Base-by-base conservation (phyloP, 1,140 invertebrate species). In the Scaptomyza hsui region DNA sequence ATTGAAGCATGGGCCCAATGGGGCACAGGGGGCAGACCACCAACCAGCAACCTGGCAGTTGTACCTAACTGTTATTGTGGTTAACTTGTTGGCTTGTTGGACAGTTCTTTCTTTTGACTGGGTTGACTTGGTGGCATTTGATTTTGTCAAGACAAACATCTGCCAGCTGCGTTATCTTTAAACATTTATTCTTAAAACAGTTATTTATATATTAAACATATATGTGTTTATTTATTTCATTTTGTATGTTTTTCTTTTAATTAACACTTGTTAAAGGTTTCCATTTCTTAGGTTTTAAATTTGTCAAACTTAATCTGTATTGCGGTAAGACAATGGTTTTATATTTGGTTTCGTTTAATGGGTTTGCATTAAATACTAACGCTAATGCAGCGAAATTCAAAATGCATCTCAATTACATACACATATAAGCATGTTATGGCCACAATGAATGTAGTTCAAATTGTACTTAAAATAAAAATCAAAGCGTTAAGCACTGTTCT, bases 1-100 rank as follows among this genome's bases (percentile, higher is more conserved):
- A 42, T 56, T 53, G 18, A 21, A 52, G 44, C 75, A 49, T 70
- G 59, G 55, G 69, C 61, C 78, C 78, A 82, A 56, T 61, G 79
- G 79, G 75, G 57, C 15, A 44, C 7, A 29, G 26, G 29, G 32
- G 24, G 4, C 13, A 12, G 53, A 60, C 64, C 47, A 48, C 41
- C 57, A 41, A 9, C 29, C 35, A 49, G 12, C 41, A 45, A n/a
- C 32, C 39, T 41, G 48, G 49, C 13, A 24, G 45, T 59, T 80
- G 75, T 68, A 57, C 57, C 29, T 85, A 82, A 78, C 74, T 75
- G 79, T 82, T 78, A 63, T 59, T 49, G 69, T 81, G 59, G 77
- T 81, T 65, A 24, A 45, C 60, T 39, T n/a, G 37, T 44, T 63
- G 44, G 29, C 49, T 29, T 21, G 51, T 19, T 49, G 29, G 61